A percentile compares a stretch with the other conserved stretches of the same genome.
Conservation (phyloP, 2,888 invertebrate genomes). For the Agonopterix subpropinquella region DNA sequence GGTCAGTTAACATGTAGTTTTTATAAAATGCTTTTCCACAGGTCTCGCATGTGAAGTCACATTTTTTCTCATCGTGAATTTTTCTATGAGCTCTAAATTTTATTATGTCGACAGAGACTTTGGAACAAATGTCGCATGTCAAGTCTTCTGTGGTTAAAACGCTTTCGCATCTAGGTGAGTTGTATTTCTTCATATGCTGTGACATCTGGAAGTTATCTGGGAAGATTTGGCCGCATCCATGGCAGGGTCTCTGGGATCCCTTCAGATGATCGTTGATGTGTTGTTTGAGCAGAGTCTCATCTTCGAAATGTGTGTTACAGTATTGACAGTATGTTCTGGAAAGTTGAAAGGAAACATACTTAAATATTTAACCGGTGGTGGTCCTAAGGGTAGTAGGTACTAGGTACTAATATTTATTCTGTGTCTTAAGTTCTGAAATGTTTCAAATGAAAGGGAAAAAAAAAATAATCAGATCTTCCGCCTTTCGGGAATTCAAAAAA, state of each 20-base stretch:
- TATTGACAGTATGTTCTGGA: constrained; percentile 33
- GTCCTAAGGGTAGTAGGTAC: too few species aligned
- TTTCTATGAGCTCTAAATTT: constrained; percentile 8
- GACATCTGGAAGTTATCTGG: constrained; percentile 3
- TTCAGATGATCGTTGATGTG: constrained; percentile 11
- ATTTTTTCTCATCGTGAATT: constrained; percentile 24
- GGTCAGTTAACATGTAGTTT: constrained; percentile 9
- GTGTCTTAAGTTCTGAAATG: not conserved
- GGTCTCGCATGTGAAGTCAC: constrained; percentile 13
- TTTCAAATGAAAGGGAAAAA: not conserved
- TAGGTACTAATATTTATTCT: too few species aligned
- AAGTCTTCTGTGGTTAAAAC: constrained; percentile 53
- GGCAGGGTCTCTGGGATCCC: constrained; percentile 6
- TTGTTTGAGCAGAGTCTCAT: constrained; percentile 3
- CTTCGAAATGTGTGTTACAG: constrained; percentile 13
- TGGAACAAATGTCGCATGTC: constrained; percentile 49
- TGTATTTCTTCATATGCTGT: constrained; percentile 10
- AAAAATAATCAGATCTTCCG: too few species aligned
- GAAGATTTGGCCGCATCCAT: constrained; percentile 13
- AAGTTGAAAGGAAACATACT: constrained; percentile 8
- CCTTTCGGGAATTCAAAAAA: too few species aligned
- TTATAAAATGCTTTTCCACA: constrained; percentile 17
- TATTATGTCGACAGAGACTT: constrained; percentile 9
- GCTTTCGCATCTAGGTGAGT: constrained; percentile 34
- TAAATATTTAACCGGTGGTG: not conserved